Evolutionary conservation across 2,113 vertebrate genomes (phyloP).

Genomic region (Gobio gobio): DNA sequence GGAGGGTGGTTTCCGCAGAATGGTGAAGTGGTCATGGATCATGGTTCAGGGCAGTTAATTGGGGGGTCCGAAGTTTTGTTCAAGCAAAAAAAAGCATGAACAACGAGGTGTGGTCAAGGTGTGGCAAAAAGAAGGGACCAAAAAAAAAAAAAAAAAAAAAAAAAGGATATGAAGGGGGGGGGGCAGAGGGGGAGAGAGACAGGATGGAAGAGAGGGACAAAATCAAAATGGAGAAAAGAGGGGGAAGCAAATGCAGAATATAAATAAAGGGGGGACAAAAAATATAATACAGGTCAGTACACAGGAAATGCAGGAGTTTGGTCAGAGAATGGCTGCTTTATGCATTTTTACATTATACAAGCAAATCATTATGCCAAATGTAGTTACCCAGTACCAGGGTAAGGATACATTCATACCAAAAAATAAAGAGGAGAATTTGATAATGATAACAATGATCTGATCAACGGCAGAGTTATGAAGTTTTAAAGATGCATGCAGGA

Average conservation of each 20-base stretch:
- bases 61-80: constrained; percentile 83
- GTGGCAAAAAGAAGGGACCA: constrained; percentile 72
- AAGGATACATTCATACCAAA: constrained; percentile 89
- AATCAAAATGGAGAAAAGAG: constrained; percentile 65
- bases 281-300: constrained; percentile 99
- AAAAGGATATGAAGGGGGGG: constrained; percentile 68
- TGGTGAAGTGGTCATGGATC: constrained; percentile 99
- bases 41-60: constrained; percentile 97
- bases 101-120: constrained; percentile 58
- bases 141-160: constrained; percentile 74
- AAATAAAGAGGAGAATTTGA: constrained; percentile 68
- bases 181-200: constrained; percentile 65
- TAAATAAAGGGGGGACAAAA: constrained; percentile 90
- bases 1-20: constrained; percentile 99
- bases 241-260: constrained; percentile 70
- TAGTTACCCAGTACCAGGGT: constrained; percentile 92
- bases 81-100: constrained; percentile 89
- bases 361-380: constrained; percentile 90
- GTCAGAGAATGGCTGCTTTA: constrained; percentile 99
- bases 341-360: constrained; percentile 86
- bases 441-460: constrained; percentile 65
- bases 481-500: constrained; percentile 82
- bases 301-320: constrained; percentile 99
- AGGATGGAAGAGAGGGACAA: constrained; percentile 65
- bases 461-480: constrained; percentile 66